These are phyloP conservation scores for Dryocosmus kuriphilus DNA, from an alignment of 2,888 invertebrate genomes.

Conservation along the genomic window DNA sequence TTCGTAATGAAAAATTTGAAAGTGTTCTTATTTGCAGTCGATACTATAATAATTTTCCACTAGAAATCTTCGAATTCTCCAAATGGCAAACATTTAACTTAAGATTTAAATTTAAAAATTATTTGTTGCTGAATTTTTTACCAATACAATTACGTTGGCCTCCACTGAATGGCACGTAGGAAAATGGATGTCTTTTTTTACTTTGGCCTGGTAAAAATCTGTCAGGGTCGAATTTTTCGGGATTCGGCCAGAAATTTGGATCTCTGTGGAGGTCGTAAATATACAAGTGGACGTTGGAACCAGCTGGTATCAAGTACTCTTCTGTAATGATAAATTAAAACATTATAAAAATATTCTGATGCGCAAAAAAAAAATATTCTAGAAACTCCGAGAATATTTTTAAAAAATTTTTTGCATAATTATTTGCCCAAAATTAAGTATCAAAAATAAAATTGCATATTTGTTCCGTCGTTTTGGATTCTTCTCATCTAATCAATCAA, in stretches of 20 bases:
- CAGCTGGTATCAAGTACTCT: slow-evolving; percentile 78
- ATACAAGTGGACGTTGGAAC: slow-evolving; percentile 79
- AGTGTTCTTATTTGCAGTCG: too few species aligned
- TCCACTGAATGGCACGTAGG: slow-evolving; percentile 79
- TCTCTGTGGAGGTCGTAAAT: slow-evolving; percentile 83
- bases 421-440: background rate
- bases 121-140: slow-evolving; percentile 56
- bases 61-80: too few species aligned
- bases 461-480: too few species aligned
- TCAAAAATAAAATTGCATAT: too few species aligned
- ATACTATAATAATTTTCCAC: too few species aligned
- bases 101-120: too few species aligned
- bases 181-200: slow-evolving; percentile 80
- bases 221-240: slow-evolving; percentile 76
- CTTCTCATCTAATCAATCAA: too few species aligned
- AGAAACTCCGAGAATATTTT: background rate
- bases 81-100: too few species aligned
- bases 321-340: slow-evolving; percentile 65
- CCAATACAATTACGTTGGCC: slow-evolving; percentile 81
- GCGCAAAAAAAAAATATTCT: background rate
- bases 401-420: background rate
- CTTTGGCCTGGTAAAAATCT: slow-evolving; percentile 80
- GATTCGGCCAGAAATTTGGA: slow-evolving; percentile 81
- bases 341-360: background rate
- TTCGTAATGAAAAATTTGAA: too few species aligned